Conservation (phyloP, 2,797 vertebrate genomes). For the Carduelis carduelis region DNA sequence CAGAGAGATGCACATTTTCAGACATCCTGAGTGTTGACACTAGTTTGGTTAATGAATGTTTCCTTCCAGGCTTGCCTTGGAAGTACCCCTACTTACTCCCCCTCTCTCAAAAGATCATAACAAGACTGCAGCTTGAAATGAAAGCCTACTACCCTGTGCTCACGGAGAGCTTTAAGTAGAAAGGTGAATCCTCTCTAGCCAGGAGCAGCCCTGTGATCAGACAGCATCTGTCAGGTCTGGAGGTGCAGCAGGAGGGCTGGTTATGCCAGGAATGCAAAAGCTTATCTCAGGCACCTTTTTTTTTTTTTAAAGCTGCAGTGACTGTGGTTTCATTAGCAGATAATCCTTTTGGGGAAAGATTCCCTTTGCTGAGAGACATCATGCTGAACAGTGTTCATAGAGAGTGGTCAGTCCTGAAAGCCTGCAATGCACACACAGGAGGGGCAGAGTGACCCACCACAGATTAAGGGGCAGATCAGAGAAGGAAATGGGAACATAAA, state of each 20-base stretch:
- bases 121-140: background rate
- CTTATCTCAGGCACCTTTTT: background rate
- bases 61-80: background rate
- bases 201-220: background rate
- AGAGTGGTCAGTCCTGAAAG: background rate
- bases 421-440: background rate
- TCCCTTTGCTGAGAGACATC: background rate
- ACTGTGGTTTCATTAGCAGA: background rate
- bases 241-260: background rate
- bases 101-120: background rate
- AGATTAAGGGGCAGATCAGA: background rate
- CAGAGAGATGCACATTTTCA: accelerated
- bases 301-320: background rate
- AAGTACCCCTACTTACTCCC: background rate
- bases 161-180: background rate
- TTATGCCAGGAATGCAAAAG: background rate
- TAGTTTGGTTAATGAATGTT: background rate
- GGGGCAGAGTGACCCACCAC: background rate
- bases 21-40: background rate
- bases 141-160: background rate
- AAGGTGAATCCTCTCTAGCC: conserved; percentile 20
- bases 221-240: conserved; percentile 41
- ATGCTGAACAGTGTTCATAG: accelerated
- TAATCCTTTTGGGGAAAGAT: background rate
- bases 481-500: background rate